Percentiles rank a stretch among this genome's conserved stretches.
Evolutionary conservation across 1,140 invertebrate genomes (phyloP).

Genomic region (Papilio xuthus): DNA sequence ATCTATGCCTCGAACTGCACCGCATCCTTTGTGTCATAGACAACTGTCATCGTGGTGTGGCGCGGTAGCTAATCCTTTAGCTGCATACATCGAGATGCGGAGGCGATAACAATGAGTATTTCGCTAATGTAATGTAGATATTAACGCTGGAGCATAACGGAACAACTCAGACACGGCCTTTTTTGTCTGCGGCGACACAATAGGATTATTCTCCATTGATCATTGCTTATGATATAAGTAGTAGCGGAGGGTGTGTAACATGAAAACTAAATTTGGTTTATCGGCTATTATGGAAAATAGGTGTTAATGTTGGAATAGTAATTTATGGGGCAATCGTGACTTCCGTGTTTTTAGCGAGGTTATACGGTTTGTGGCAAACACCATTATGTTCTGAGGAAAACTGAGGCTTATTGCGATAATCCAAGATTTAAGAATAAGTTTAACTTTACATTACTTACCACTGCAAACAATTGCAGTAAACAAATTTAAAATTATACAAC

Average conservation of each 20-base stretch:
- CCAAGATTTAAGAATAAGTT: not conserved
- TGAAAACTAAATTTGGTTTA: conserved; percentile 82
- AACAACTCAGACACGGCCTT: conserved; percentile 79
- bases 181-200: conserved; percentile 76
- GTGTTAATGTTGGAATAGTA: conserved; percentile 78
- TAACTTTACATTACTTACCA: not conserved
- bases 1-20: conserved; percentile 67
- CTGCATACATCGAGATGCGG: conserved; percentile 47
- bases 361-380: conserved; percentile 54
- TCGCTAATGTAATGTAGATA: conserved; percentile 78
- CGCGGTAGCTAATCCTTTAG: conserved; percentile 73
- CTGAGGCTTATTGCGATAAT: not conserved
- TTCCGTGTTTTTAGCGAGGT: conserved; percentile 64
- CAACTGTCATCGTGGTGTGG: conserved; percentile 75
- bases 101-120: conserved; percentile 58
- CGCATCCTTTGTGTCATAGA: conserved; percentile 68
- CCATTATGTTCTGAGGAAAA: not conserved
- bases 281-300: conserved; percentile 81
- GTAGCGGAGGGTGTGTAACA: conserved; percentile 77
- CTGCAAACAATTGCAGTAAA: too few relatives aligned
- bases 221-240: conserved; percentile 81
- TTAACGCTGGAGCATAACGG: conserved; percentile 75
- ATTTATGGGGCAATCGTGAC: conserved; percentile 78
- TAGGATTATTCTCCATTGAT: conserved; percentile 81
- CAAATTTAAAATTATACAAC: not conserved